phyloP scores from a whole-genome alignment of 1,140 invertebrate genomes.

The Pseudomyrmex dendroicus region DNA sequence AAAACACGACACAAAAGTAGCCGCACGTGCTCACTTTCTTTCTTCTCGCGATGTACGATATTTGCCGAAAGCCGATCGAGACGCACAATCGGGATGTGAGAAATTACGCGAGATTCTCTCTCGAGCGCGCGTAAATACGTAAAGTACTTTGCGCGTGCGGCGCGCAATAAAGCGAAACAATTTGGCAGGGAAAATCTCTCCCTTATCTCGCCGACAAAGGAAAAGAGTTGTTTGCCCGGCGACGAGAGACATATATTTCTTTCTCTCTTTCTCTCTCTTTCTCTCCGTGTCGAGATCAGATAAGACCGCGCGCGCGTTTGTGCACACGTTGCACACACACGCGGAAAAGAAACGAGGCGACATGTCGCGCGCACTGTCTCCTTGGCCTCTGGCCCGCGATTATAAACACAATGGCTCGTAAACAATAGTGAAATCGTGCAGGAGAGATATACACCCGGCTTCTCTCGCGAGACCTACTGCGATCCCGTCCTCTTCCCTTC shows the following conservation, averaged over 20 bases:
- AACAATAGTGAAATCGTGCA: constrained; percentile 64
- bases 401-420: constrained; percentile 61
- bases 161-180: constrained; percentile 29
- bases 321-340: not conserved
- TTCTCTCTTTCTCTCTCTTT: constrained; percentile 10
- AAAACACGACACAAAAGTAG: too few relatives aligned
- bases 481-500: not conserved
- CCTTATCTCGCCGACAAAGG: constrained; percentile 53
- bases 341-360: constrained; percentile 24
- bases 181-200: constrained; percentile 12
- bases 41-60: not conserved
- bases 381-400: constrained; percentile 47
- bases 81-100: not conserved
- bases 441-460: not conserved
- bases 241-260: constrained; percentile 20
- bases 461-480: not conserved
- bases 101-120: not conserved
- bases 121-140: not conserved
- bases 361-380: constrained; percentile 12
- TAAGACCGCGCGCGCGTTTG: not conserved
- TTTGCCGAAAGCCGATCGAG: constrained; percentile 16
- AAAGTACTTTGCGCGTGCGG: too few relatives aligned
- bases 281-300: constrained; percentile 48
- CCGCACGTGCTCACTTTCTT: not conserved
- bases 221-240: constrained; percentile 36